Conservation (phyloP, 2,888 invertebrate genomes). For the Acholoe squamosa region DNA sequence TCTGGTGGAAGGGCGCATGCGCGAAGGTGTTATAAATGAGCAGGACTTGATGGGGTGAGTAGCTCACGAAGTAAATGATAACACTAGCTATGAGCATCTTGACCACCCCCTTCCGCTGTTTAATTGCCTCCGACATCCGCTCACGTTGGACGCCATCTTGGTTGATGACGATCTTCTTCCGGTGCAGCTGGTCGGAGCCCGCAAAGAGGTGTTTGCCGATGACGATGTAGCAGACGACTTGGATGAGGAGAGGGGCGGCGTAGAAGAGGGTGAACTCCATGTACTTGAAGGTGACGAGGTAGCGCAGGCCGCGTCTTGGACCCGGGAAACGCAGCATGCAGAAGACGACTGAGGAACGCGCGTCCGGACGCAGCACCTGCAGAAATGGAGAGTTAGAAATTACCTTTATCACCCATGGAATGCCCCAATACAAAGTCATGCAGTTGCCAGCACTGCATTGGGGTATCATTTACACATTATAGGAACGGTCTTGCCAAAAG, state of each 20-base stretch:
- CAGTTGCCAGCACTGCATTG: no score
- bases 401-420: no score
- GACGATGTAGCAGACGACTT: constrained; percentile 81
- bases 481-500: no score
- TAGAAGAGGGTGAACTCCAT: constrained; percentile 82
- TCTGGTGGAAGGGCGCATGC: constrained; percentile 77
- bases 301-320: constrained; percentile 71
- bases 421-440: no score
- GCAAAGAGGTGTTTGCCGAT: constrained; percentile 81
- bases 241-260: constrained; percentile 80
- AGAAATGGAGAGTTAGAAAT: no score
- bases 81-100: constrained; percentile 84
- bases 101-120: constrained; percentile 83
- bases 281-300: constrained; percentile 79
- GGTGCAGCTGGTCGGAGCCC: constrained; percentile 76
- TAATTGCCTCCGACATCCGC: constrained; percentile 76
- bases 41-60: constrained; percentile 83
- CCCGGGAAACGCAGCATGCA: constrained; percentile 79
- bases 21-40: constrained; percentile 80
- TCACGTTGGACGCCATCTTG: constrained; percentile 63
- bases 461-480: no score
- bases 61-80: constrained; percentile 84
- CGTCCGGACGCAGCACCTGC: constrained; percentile 66
- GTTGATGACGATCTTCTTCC: constrained; percentile 59
- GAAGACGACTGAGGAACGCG: constrained; percentile 69